A percentile compares a stretch with the other conserved stretches of the same genome.
These are phyloP conservation scores for Athrips mouffetella DNA, from an alignment of 2,888 invertebrate species.

Conservation along the genomic window DNA sequence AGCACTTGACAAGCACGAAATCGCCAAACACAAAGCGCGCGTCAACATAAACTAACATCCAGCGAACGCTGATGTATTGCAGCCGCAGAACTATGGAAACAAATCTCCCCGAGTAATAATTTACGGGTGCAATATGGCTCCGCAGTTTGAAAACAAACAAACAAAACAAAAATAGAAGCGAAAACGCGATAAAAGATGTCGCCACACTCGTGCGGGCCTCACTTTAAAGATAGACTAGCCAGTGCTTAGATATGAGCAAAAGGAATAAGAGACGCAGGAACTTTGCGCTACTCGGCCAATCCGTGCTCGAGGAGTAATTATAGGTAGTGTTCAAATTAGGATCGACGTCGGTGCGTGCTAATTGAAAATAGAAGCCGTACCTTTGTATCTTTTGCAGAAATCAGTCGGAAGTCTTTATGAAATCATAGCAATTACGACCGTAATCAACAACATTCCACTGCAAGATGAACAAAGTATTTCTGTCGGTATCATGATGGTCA, in stretches of 20 bases:
- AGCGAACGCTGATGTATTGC: slow-evolving; percentile 71
- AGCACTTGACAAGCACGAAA: slow-evolving; percentile 56
- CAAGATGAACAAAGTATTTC: slow-evolving; percentile 6
- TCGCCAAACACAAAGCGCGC: slow-evolving; percentile 63
- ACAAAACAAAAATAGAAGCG: slow-evolving; percentile 64
- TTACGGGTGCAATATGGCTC: slow-evolving; percentile 70
- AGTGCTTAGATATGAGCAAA: slow-evolving; percentile 55
- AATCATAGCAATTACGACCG: slow-evolving; percentile 24
- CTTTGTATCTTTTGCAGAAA: slow-evolving; percentile 51
- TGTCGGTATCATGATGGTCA: slow-evolving; percentile 10
- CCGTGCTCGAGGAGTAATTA: slow-evolving; percentile 61
- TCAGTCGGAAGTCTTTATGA: slow-evolving; percentile 46
- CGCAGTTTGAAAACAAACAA: slow-evolving; percentile 65
- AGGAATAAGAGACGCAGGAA: slow-evolving; percentile 47
- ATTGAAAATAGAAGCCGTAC: slow-evolving; percentile 67
- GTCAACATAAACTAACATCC: slow-evolving; percentile 74
- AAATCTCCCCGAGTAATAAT: slow-evolving; percentile 73
- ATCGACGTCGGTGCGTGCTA: slow-evolving; percentile 58
- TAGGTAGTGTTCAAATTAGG: slow-evolving; percentile 71
- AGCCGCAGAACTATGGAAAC: slow-evolving; percentile 74
- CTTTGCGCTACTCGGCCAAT: slow-evolving; percentile 48
- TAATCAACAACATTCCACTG: slow-evolving; percentile 5
- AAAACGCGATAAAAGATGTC: slow-evolving; percentile 71
- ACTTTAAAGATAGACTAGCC: slow-evolving; percentile 62
- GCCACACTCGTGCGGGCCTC: slow-evolving; percentile 52